phyloP scores from a whole-genome alignment of 2,888 invertebrate genomes.

The Melinaea menophilus region DNA sequence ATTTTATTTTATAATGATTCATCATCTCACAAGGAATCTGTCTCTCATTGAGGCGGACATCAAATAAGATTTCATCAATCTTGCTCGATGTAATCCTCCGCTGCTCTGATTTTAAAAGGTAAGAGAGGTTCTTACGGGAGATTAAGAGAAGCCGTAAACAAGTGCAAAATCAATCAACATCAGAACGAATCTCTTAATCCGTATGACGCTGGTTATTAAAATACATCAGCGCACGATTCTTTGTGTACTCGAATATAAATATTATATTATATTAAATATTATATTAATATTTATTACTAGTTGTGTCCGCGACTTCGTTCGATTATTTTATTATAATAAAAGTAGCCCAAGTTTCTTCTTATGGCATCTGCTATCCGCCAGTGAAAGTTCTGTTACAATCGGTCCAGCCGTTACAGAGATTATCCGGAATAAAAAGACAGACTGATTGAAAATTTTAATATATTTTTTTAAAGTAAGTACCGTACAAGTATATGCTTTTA shows the following conservation, averaged over 20 bases:
- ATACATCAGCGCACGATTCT: constrained; percentile 46
- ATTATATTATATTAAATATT: background rate
- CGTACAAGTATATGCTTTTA: too few species aligned
- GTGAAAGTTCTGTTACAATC: too few species aligned
- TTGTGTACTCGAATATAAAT: constrained; percentile 11
- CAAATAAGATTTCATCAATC: constrained; percentile 36
- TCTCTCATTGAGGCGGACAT: constrained; percentile 26
- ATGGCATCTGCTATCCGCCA: too few species aligned
- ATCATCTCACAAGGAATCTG: constrained; percentile 26
- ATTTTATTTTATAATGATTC: background rate
- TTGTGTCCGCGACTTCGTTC: too few species aligned
- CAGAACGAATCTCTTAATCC: constrained; percentile 62
- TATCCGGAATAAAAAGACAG: too few species aligned
- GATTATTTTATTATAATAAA: too few species aligned
- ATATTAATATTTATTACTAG: background rate
- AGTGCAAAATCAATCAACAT: constrained; percentile 67
- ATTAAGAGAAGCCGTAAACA: constrained; percentile 41
- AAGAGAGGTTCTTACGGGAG: constrained; percentile 36
- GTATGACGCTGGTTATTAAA: constrained; percentile 57
- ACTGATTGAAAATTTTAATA: too few species aligned
- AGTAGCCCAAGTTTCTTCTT: too few species aligned
- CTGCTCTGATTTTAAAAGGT: constrained; percentile 41
- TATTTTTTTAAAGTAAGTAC: too few species aligned
- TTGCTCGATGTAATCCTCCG: constrained; percentile 53
- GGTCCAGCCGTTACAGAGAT: too few species aligned